Evolutionary conservation across 2,113 vertebrate species (phyloP).

Genomic region (Rhinolophus sinicus): DNA sequence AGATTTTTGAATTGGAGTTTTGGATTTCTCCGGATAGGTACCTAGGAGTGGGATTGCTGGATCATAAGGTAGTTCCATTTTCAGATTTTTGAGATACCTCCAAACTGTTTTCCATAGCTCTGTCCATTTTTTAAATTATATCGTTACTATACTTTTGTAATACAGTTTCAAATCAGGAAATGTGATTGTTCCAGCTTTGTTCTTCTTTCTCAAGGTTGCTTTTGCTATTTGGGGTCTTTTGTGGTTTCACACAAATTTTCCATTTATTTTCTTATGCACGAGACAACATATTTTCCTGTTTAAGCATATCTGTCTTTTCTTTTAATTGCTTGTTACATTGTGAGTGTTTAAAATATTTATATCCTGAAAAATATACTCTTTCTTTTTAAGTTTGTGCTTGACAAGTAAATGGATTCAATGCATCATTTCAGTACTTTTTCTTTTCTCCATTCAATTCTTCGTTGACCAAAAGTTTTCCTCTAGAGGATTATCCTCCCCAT

Average conservation of each 20-base stretch:
- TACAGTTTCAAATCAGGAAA: neutral
- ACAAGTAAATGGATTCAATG: neutral
- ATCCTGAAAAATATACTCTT: neutral
- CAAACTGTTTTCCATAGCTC: no score
- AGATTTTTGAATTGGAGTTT: no score
- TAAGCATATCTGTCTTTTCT: neutral
- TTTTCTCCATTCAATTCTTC: neutral
- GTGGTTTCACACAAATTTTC: neutral
- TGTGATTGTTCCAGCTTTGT: neutral
- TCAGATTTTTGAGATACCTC: no score
- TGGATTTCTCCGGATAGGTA: no score
- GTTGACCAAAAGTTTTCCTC: neutral
- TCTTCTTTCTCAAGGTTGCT: no score
- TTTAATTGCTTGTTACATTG: neutral
- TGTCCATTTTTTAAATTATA: neutral
- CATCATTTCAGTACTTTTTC: neutral
- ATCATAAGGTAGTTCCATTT: no score
- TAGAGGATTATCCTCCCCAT: neutral
- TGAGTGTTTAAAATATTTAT: neutral
- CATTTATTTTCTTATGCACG: neutral
- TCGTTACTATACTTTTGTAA: neutral
- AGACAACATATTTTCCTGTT: slow-evolving; percentile 5
- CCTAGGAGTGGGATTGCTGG: no score
- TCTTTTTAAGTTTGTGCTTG: neutral
- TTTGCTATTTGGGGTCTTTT: neutral